Percentiles rank a stretch among this genome's conserved stretches.
phyloP scores from a whole-genome alignment of 2,888 invertebrate genomes.

The Tachina grossa region DNA sequence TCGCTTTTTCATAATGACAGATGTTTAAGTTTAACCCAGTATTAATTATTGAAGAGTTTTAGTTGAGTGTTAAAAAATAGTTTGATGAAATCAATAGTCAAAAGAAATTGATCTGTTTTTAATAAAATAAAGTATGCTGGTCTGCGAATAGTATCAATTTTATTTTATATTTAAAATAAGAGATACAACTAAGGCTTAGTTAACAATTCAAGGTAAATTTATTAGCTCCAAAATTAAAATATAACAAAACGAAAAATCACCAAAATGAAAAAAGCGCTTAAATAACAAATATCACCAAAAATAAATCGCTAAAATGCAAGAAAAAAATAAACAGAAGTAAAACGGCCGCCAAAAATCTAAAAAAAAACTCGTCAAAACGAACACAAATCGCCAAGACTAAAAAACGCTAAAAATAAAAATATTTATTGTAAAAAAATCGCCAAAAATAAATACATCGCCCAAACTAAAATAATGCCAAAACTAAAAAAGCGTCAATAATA shows the following conservation, averaged over 20 bases:
- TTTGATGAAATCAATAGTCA: conserved; percentile 29
- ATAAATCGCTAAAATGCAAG: too few relatives aligned
- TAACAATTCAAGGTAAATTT: background rate
- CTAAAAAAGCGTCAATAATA: too few relatives aligned
- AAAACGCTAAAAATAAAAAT: too few relatives aligned
- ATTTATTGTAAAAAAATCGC: too few relatives aligned
- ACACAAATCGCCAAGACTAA: too few relatives aligned
- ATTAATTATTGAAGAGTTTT: conserved; percentile 13
- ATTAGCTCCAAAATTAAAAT: background rate
- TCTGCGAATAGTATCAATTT: conserved; percentile 1
- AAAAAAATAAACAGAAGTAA: too few relatives aligned
- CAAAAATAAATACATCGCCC: background rate
- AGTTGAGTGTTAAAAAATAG: conserved; percentile 36
- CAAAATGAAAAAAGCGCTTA: background rate
- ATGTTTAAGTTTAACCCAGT: conserved; percentile 28
- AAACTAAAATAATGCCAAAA: background rate
- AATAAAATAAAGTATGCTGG: background rate
- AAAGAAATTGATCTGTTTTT: conserved; percentile 30
- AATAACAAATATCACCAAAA: too few relatives aligned
- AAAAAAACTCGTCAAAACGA: too few relatives aligned
- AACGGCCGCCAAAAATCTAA: too few relatives aligned
- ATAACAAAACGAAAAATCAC: background rate
- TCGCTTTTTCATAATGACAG: conserved; percentile 40
- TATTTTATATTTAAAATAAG: background rate
- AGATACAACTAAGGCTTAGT: background rate